Evolutionary conservation across 2,888 invertebrate genomes (phyloP).

Genomic region (Cantharis flavilabris): DNA sequence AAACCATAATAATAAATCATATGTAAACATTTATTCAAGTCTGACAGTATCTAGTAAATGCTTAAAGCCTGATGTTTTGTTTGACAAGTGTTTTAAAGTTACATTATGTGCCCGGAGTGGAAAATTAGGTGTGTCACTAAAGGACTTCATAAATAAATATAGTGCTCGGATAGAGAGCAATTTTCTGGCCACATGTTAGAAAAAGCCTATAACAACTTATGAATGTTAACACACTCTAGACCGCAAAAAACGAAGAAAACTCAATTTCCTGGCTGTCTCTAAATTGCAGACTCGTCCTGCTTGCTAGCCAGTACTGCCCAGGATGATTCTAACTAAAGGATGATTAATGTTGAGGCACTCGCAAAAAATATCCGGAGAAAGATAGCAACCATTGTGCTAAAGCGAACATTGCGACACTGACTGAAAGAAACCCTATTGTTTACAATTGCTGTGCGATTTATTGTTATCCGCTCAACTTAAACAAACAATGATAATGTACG

Average conservation of each 20-base stretch:
- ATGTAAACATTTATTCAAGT: neutral
- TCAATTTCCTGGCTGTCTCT: slow-evolving; percentile 30
- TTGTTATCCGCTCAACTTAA: slow-evolving; percentile 20
- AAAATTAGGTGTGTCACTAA: slow-evolving; percentile 22
- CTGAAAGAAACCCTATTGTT: slow-evolving; percentile 28
- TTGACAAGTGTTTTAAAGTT: neutral
- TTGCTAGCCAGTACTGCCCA: slow-evolving; percentile 14
- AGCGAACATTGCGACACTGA: slow-evolving; percentile 27
- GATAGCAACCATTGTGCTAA: slow-evolving; percentile 32
- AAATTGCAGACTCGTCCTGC: slow-evolving; percentile 29
- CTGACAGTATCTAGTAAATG: neutral
- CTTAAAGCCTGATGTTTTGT: neutral
- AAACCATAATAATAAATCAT: neutral
- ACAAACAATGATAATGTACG: slow-evolving; percentile 18
- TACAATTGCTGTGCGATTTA: slow-evolving; percentile 24
- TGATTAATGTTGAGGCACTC: slow-evolving; percentile 35
- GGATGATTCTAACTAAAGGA: slow-evolving; percentile 29
- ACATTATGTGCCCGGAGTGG: neutral
- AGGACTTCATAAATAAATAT: slow-evolving; percentile 32
- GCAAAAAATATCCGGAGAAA: slow-evolving; percentile 32
- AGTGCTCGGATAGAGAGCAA: slow-evolving; percentile 20
- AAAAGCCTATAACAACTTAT: slow-evolving; percentile 27
- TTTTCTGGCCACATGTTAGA: slow-evolving; percentile 25
- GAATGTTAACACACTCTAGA: slow-evolving; percentile 27
- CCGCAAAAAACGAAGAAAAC: slow-evolving; percentile 25